Conservation (phyloP, 2,888 invertebrate genomes). For the Hoplodrina blanda region DNA sequence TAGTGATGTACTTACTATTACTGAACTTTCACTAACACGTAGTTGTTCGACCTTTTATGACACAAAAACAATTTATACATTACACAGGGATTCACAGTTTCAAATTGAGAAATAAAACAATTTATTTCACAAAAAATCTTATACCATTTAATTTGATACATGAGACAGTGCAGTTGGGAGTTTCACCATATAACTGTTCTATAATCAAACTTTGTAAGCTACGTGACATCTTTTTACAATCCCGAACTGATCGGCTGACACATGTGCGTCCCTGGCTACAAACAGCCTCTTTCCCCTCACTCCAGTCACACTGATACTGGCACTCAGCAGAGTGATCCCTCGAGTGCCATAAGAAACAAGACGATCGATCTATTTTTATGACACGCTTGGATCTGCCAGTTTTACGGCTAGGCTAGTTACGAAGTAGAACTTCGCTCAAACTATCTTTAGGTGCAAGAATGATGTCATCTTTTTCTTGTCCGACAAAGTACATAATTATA, state of each 20-base stretch:
- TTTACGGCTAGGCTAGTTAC: constrained; percentile 28
- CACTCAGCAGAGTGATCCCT: constrained; percentile 28
- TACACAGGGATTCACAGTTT: too few species aligned
- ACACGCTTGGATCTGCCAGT: constrained; percentile 12
- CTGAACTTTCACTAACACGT: too few species aligned
- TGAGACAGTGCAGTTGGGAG: too few species aligned
- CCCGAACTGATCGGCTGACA: not conserved
- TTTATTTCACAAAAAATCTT: too few species aligned
- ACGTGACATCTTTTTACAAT: not conserved
- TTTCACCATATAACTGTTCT: too few species aligned
- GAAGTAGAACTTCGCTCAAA: constrained; percentile 28
- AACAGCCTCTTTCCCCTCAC: constrained; percentile 11
- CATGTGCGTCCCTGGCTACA: not conserved
- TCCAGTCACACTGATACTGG: constrained; percentile 10
- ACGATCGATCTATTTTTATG: constrained; percentile 54
- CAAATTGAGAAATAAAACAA: too few species aligned
- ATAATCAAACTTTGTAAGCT: not conserved
- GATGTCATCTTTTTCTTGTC: not conserved
- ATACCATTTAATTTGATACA: too few species aligned
- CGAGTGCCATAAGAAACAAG: constrained; percentile 27
- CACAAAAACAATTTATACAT: too few species aligned
- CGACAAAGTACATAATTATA: not conserved
- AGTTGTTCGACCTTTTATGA: too few species aligned
- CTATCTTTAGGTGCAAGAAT: not conserved
- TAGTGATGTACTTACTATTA: too few species aligned